Conservation (phyloP, 2,113 vertebrate genomes). For the Carassius carassius region DNA sequence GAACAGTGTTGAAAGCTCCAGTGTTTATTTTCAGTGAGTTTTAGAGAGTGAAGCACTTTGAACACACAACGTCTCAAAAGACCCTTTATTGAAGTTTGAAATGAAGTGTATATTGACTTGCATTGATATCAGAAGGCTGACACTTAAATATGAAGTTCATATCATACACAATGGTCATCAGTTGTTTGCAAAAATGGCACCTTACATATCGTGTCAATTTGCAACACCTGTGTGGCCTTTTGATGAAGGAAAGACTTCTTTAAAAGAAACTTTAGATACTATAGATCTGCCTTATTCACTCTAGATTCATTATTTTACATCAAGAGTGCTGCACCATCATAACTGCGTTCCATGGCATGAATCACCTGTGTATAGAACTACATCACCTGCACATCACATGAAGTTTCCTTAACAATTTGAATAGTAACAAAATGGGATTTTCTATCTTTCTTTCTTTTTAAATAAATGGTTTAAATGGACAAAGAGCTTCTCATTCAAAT, state of each 20-base stretch:
- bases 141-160: constrained; percentile 5
- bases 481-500: not conserved
- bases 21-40: constrained; percentile 63
- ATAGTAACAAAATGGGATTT: not conserved
- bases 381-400: constrained; percentile 50
- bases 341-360: not conserved
- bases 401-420: constrained; percentile 26
- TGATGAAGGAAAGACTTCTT: constrained; percentile 14
- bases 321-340: not conserved
- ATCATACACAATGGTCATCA: not conserved
- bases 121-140: not conserved
- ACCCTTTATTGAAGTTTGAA: constrained; percentile 57
- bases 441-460: not conserved
- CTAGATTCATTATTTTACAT: constrained; percentile 8
- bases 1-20: constrained; percentile 73
- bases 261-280: not conserved
- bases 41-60: constrained; percentile 11
- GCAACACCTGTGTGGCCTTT: constrained; percentile 24
- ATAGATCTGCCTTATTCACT: constrained; percentile 51
- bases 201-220: not conserved
- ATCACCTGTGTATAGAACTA: constrained; percentile 28
- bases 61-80: constrained; percentile 42
- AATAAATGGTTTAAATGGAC: not conserved
- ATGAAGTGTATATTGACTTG: constrained; percentile 1
- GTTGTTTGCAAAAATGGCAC: constrained; percentile 9